Base-by-base conservation (phyloP, 2,113 vertebrate genomes). In the Pagrus major region DNA sequence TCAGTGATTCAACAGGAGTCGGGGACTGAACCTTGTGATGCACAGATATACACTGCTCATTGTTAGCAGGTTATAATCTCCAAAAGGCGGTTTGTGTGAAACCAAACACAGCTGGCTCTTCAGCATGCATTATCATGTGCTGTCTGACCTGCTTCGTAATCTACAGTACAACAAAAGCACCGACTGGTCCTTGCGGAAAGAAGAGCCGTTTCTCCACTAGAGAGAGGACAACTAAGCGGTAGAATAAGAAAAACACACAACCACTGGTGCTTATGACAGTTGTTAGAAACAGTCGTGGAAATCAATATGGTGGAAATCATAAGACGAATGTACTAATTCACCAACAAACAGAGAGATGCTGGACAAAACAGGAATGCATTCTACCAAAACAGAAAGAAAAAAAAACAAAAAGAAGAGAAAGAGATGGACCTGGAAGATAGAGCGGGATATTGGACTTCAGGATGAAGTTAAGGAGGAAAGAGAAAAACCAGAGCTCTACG, bases 281-380 rank as follows among this genome's bases (percentile, higher is more conserved):
- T 88, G 71, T 90, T 84, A 86, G 84, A 86, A 92, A 94, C 80
- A 88, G 81, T 89, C 60, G 80, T 87, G 88, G 73, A 91, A 92
- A 90, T 87, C 35, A 93, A 87, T 72, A 70, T 90, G 90, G 84
- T 75, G 75, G 73, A 92, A 95, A 93, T 92, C 68, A 93, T 80
- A 92, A 85, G 88, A 93, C 87, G 58, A 39, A 90, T 93, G 90
- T 92, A 92, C 93, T 88, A 92, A 93, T 81, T 95, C 93, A 94
- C 94, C 94, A 88, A 95, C 94, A 95, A 83, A 91, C 94, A 96
- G 94, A 94, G 88, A 94, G 95, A 93, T 96, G 96, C 94, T 94
- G 92, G 88, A 96, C 96, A 96, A n/a, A 94, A 98, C 95, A 96
- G 95, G 94, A 96, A 97, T 96, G 96, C 96, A 96, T 96, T 96